Percentiles rank a stretch among this genome's conserved stretches.
Evolutionary conservation across 1,140 invertebrate genomes (phyloP).

Genomic region (Drosophila kanapiae): DNA sequence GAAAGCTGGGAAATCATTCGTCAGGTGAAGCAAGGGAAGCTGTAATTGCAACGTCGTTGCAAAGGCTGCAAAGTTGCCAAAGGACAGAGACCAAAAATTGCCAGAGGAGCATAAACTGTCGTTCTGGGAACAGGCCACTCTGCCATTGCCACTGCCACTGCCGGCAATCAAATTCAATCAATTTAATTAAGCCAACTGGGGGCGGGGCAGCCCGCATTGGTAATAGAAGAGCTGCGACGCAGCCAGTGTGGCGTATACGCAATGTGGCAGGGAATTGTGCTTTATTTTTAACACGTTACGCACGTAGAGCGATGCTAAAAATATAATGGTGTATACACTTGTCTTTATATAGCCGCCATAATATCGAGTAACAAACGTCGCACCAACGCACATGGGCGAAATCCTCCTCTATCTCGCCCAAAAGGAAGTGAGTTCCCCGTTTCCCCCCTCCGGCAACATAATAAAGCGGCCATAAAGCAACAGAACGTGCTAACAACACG

Average conservation of each 20-base stretch:
- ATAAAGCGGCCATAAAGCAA: constrained; percentile 79
- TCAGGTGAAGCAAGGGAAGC: constrained; percentile 30
- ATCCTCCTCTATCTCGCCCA: constrained; percentile 17
- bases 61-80: constrained; percentile 15
- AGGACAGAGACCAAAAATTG: constrained; percentile 12
- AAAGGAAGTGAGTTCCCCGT: constrained; percentile 32
- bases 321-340: constrained; percentile 70
- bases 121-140: background rate
- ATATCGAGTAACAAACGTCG: constrained; percentile 76
- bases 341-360: constrained; percentile 80
- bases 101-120: constrained; percentile 16
- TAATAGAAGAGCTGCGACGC: constrained; percentile 20
- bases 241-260: constrained; percentile 59
- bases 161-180: constrained; percentile 80
- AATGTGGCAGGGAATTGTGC: constrained; percentile 54
- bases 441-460: constrained; percentile 52
- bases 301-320: constrained; percentile 78
- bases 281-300: constrained; percentile 83
- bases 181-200: constrained; percentile 68
- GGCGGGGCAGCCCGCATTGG: constrained; percentile 16
- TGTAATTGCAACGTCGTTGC: constrained; percentile 44
- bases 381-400: constrained; percentile 29
- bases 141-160: constrained; percentile 22
- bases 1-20: constrained; percentile 13
- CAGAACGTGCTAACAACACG: constrained; percentile 78